phyloP scores from a whole-genome alignment of 1,140 invertebrate species.

The Proales similis region DNA sequence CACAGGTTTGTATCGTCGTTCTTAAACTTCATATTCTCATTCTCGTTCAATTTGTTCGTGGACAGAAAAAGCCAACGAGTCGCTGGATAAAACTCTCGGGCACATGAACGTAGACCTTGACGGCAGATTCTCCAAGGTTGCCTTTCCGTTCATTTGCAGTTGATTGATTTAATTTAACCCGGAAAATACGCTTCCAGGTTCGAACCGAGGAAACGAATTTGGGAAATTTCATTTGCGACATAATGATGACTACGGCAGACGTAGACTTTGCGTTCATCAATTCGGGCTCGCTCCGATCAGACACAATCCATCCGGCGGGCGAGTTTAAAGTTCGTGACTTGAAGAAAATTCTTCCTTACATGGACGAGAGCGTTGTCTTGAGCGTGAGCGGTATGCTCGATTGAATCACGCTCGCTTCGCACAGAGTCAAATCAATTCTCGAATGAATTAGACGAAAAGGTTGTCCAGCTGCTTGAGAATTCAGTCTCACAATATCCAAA shows the following conservation, averaged over 20 bases:
- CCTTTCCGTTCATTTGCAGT: not conserved
- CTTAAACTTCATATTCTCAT: not conserved
- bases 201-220: slow-evolving; percentile 35
- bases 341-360: slow-evolving; percentile 67
- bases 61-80: slow-evolving; percentile 16
- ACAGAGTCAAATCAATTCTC: slow-evolving; percentile 1
- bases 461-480: slow-evolving; percentile 72
- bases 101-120: slow-evolving; percentile 18
- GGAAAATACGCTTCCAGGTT: not conserved
- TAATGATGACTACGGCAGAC: slow-evolving; percentile 70
- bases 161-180: not conserved
- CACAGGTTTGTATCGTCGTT: slow-evolving; percentile 56
- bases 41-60: not conserved
- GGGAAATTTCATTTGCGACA: slow-evolving; percentile 80
- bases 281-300: slow-evolving; percentile 75
- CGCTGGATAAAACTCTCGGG: slow-evolving; percentile 20
- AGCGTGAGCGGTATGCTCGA: not conserved
- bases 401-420: not conserved
- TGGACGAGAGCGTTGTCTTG: slow-evolving; percentile 67
- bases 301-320: slow-evolving; percentile 65
- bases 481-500: slow-evolving; percentile 67
- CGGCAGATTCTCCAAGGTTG: slow-evolving; percentile 11
- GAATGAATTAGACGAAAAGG: slow-evolving; percentile 58
- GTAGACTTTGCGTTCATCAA: slow-evolving; percentile 78
- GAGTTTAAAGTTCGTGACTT: slow-evolving; percentile 74